Evolutionary conservation across 2,113 vertebrate species (phyloP).

Genomic region (Paraplagusia blochii): DNA sequence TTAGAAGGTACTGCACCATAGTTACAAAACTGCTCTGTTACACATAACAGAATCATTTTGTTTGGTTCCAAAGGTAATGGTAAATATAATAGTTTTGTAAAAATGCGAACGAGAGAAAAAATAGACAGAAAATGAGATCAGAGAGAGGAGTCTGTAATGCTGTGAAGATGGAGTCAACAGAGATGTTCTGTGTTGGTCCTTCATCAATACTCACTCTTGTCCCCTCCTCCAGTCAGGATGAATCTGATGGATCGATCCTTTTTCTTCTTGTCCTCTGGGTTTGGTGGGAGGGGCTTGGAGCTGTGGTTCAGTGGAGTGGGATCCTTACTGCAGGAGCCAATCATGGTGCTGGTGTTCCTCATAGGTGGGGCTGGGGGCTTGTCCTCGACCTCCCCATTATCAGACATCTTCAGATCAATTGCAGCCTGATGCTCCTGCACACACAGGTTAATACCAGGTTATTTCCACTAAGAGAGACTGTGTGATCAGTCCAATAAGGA

Average conservation of each 20-base stretch:
- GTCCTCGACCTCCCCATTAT: constrained; percentile 92
- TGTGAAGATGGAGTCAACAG: not conserved
- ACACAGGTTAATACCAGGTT: not conserved
- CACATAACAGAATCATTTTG: too few species aligned
- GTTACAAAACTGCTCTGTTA: too few species aligned
- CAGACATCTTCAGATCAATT: constrained; percentile 86
- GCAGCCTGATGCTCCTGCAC: constrained; percentile 68
- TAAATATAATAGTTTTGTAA: too few species aligned
- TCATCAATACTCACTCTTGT: constrained; percentile 83
- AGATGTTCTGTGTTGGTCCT: too few species aligned
- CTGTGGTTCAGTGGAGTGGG: constrained; percentile 84
- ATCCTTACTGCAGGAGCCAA: constrained; percentile 88
- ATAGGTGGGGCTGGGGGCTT: constrained; percentile 95
- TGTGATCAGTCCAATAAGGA: too few species aligned
- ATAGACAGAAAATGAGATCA: too few species aligned
- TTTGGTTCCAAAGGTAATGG: too few species aligned
- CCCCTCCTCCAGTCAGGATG: constrained; percentile 87
- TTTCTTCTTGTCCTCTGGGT: constrained; percentile 94
- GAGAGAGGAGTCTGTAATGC: not conserved
- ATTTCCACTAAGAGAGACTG: too few species aligned
- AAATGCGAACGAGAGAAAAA: too few species aligned
- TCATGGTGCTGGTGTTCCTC: constrained; percentile 97
- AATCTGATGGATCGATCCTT: constrained; percentile 89
- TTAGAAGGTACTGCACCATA: too few species aligned
- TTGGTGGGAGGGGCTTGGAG: constrained; percentile 93